Evolutionary conservation across 2,888 invertebrate genomes (phyloP).

Genomic region (Sthenelais limicola): DNA sequence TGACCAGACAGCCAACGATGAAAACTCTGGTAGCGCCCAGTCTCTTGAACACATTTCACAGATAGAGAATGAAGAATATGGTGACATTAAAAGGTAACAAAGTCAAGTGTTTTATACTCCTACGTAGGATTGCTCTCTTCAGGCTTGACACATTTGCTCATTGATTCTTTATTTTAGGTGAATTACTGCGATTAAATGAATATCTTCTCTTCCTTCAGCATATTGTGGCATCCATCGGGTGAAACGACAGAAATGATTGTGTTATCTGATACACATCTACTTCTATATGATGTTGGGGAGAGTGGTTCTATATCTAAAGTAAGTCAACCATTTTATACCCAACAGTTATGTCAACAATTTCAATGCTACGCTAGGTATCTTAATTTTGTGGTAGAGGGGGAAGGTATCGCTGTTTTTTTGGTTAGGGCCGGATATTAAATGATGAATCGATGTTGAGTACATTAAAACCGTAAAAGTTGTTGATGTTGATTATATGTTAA

Average conservation of each 20-base stretch:
- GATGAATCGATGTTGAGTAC: no score
- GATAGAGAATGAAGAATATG: constrained; percentile 73
- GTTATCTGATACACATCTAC: constrained; percentile 83
- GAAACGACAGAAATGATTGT: constrained; percentile 82
- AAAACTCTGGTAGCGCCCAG: constrained; percentile 58
- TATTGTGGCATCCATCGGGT: constrained; percentile 87
- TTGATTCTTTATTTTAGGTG: no score
- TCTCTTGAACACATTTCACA: constrained; percentile 73
- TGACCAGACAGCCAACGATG: constrained; percentile 63
- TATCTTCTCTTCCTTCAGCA: constrained; percentile 70
- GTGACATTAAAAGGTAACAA: constrained; percentile 78
- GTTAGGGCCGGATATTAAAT: no score
- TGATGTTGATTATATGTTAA: no score
- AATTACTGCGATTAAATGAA: no score
- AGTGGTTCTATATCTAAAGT: constrained; percentile 64
- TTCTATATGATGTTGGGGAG: constrained; percentile 82
- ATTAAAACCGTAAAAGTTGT: not conserved
- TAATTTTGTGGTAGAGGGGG: no score
- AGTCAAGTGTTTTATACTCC: not conserved
- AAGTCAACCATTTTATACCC: no score
- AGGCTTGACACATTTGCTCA: not conserved
- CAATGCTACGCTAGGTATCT: no score
- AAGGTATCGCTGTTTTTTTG: no score
- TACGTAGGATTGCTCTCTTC: not conserved
- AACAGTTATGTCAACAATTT: no score